Evolutionary conservation across 2,888 invertebrate species (phyloP).

Genomic region (Crossocerus cetratus): DNA sequence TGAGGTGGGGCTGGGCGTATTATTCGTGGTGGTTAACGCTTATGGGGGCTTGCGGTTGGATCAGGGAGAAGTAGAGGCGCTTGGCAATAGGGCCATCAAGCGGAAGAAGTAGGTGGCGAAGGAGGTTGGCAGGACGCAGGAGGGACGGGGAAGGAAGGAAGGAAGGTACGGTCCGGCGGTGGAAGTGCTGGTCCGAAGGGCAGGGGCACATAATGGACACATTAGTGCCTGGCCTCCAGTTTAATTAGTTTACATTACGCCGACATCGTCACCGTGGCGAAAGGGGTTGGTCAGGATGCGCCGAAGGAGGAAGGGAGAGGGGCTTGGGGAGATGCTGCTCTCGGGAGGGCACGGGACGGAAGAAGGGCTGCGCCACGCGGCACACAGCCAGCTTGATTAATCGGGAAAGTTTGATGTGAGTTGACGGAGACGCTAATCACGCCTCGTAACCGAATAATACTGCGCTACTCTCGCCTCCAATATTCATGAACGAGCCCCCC

Average conservation of each 20-base stretch:
- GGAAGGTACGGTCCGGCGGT: constrained; percentile 41
- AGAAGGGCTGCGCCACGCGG: constrained; percentile 38
- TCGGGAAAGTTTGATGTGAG: constrained; percentile 75
- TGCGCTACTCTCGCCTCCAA: constrained; percentile 58
- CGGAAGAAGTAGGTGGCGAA: no score
- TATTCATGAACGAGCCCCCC: constrained; percentile 56
- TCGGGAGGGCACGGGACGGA: constrained; percentile 25
- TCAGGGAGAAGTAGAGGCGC: constrained; percentile 42
- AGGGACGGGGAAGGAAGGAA: constrained; percentile 29
- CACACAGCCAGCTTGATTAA: constrained; percentile 69
- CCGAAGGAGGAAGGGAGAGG: constrained; percentile 34
- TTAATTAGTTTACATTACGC: constrained; percentile 76
- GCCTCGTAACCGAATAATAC: constrained; percentile 72
- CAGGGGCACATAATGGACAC: constrained; percentile 73
- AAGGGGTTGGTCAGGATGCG: constrained; percentile 50
- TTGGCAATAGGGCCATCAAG: no score
- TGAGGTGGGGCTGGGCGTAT: no score
- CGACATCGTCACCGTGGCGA: constrained; percentile 71
- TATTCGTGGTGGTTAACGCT: constrained; percentile 46
- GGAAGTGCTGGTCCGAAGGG: constrained; percentile 52
- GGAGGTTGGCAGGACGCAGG: constrained; percentile 31
- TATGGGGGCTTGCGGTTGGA: constrained; percentile 56
- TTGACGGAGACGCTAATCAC: constrained; percentile 75
- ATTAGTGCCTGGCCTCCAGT: constrained; percentile 74
- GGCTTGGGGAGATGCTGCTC: constrained; percentile 35